Conservation (phyloP, 2,797 vertebrate species). For the Phyllotis vaccarum region DNA sequence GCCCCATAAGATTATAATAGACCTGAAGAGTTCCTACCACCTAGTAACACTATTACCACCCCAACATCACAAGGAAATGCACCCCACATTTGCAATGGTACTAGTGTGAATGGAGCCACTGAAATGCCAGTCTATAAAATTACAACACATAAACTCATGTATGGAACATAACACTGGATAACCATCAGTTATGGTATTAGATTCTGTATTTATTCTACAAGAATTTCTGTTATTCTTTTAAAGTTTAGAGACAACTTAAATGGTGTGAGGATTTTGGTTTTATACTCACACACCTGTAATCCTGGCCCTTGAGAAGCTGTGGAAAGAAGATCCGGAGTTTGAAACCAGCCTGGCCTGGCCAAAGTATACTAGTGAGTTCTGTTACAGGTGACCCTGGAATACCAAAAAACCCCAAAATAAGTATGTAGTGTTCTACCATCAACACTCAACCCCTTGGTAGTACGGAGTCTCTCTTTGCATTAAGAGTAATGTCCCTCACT, state of each 20-base stretch:
- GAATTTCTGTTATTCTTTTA: not conserved
- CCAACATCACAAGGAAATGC: no score
- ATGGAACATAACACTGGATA: not conserved
- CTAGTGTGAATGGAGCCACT: not conserved
- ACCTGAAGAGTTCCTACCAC: not conserved
- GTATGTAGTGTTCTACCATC: not conserved
- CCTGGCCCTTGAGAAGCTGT: not conserved
- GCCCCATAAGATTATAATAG: not conserved
- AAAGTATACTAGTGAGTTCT: not conserved
- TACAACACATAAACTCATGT: not conserved
- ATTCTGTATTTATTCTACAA: not conserved
- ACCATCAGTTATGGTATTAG: not conserved
- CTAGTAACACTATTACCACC: not conserved
- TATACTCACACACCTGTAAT: not conserved
- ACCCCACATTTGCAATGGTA: not conserved
- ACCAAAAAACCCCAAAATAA: not conserved
- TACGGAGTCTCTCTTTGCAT: not conserved
- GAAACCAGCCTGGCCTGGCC: not conserved
- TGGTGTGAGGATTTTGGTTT: not conserved
- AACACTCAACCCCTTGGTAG: not conserved
- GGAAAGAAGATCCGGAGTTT: not conserved
- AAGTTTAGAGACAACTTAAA: not conserved
- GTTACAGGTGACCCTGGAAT: not conserved
- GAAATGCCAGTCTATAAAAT: not conserved
- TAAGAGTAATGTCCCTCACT: not conserved